phyloP scores from a whole-genome alignment of 2,113 vertebrate genomes.

The Emydocephalus ijimae region DNA sequence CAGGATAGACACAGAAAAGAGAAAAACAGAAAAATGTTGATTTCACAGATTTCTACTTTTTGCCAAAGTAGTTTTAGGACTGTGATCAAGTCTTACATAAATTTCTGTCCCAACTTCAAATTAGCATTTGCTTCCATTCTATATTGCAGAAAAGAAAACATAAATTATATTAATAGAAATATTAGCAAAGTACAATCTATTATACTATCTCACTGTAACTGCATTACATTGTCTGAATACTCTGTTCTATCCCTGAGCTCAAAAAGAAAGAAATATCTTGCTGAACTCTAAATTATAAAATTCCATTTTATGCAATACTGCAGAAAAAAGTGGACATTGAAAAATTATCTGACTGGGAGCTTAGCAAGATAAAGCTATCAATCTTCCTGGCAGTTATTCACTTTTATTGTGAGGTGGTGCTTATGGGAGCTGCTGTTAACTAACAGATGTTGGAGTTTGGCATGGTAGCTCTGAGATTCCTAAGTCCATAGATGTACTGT shows the following conservation, averaged over 20 bases:
- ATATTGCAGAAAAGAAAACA: neutral
- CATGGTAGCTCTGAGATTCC: neutral
- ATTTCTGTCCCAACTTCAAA: neutral
- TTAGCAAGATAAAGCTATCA: slow-evolving; percentile 64
- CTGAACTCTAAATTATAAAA: slow-evolving; percentile 52
- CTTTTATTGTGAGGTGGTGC: slow-evolving; percentile 58
- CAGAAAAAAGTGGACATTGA: slow-evolving; percentile 61
- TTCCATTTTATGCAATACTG: slow-evolving; percentile 39
- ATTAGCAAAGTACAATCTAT: neutral
- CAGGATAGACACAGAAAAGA: neutral
- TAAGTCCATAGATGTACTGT: neutral
- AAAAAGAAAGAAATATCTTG: slow-evolving; percentile 13
- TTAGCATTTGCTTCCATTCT: rapidly evolving
- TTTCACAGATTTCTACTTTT: neutral
- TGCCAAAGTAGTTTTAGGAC: neutral
- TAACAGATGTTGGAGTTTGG: neutral
- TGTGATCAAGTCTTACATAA: neutral
- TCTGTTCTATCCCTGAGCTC: neutral
- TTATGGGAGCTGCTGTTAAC: slow-evolving; percentile 49
- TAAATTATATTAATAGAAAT: neutral
- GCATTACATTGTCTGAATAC: rapidly evolving
- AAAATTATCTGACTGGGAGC: slow-evolving; percentile 61
- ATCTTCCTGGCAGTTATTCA: slow-evolving; percentile 71
- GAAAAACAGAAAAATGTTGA: neutral
- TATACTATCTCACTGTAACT: rapidly evolving